These are phyloP conservation scores for Manduca sexta DNA, from an alignment of 1,140 invertebrate genomes.

Conservation along the genomic window DNA sequence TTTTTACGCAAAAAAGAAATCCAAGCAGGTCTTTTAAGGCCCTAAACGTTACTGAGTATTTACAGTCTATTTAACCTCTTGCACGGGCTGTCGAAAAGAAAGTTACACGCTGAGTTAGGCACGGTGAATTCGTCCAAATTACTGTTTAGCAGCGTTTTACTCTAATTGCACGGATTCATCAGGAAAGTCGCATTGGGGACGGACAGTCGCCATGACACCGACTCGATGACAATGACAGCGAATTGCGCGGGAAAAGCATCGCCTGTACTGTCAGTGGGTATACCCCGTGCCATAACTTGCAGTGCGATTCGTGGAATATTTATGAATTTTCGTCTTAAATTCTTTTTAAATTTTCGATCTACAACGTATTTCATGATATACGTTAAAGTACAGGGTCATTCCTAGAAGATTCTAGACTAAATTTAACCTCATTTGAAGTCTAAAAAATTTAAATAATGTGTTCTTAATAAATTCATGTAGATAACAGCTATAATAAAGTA, in stretches of 20 bases:
- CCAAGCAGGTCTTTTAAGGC: not conserved
- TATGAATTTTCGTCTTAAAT: too few relatives aligned
- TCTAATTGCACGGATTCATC: constrained; percentile 56
- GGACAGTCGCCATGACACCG: constrained; percentile 32
- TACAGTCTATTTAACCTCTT: constrained; percentile 64
- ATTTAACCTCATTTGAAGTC: too few relatives aligned
- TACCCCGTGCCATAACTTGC: constrained; percentile 2
- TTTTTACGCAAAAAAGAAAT: too few relatives aligned
- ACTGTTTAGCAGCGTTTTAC: constrained; percentile 58
- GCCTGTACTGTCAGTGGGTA: constrained; percentile 1
- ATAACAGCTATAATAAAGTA: too few relatives aligned
- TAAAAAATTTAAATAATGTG: too few relatives aligned
- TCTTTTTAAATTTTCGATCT: too few relatives aligned
- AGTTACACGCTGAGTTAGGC: constrained; percentile 57
- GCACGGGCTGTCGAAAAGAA: constrained; percentile 46
- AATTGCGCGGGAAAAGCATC: constrained; percentile 40
- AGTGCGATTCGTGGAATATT: not conserved
- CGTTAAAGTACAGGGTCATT: too few relatives aligned
- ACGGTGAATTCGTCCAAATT: constrained; percentile 55
- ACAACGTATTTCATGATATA: too few relatives aligned
- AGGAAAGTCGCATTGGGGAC: constrained; percentile 37
- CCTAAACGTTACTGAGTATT: constrained; percentile 21
- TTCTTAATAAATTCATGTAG: too few relatives aligned
- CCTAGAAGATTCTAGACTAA: too few relatives aligned
- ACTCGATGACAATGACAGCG: constrained; percentile 39